Base-by-base conservation (phyloP, 2,113 vertebrate genomes). In the Beaufortia kweichowensis region DNA sequence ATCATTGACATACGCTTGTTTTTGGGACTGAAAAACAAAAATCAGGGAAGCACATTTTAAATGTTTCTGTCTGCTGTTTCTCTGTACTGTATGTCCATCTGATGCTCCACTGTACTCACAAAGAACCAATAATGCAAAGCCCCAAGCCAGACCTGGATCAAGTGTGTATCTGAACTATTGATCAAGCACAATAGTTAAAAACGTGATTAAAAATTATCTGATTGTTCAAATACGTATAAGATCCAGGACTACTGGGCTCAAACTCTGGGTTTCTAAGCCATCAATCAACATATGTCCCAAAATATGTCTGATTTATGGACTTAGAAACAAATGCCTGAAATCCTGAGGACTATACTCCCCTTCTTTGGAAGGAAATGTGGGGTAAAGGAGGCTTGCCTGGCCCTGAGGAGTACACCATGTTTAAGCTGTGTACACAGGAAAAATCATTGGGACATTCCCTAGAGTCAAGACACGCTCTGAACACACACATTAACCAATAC, bases 371-470 rank as follows among this genome's bases (percentile, higher is more conserved):
- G 77, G 48, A 62, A 78, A 77, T 77, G 50, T 65, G 76, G 81
- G 73, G 70, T 75, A 81, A 75, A 64, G 75, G 69, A 69, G 61
- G 65, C 79, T 77, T 78, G 74, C 79, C 79, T 81, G 67, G 69
- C 77, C 75, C 79, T 79, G 77, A 74, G 69, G 66, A 81, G 81
- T 75, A 85, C 77, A 85, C 81, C 79, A 61, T 83, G 62, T 75
- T 79, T 84, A 80, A 69, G 82, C 82, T 83, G 84, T 78, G 82
- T 78, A 71, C 79, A 85, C 80, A 84, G 71, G 69, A 85, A 76
- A 85, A 62, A 80, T 78, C 76, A 82, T 81, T 82, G 71, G 57
- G 79, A 80, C 75, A 82, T 76, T 68, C 75, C 82, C 46, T 63
- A 2, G 65, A 76, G 65, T 71, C 77, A 35, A 67, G 29, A 64